Conservation (phyloP, 2,888 invertebrate species). For the Steinernema carpocapsae region DNA sequence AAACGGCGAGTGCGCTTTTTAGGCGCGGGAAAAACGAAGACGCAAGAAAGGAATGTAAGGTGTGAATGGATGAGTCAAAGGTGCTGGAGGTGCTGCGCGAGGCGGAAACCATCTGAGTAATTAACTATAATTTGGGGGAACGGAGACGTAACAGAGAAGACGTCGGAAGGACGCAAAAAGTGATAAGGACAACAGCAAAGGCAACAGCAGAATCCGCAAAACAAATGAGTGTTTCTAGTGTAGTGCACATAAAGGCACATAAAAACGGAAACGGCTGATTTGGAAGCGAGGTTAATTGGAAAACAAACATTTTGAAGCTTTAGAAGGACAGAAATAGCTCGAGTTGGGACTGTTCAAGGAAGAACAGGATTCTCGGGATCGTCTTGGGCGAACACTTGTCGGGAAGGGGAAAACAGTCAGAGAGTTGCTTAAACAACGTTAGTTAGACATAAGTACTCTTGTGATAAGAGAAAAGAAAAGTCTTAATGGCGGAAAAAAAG, state of each 20-base stretch:
- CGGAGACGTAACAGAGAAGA: background rate
- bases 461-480: too few species aligned
- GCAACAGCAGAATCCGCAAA: background rate
- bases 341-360: too few species aligned
- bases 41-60: constrained; percentile 8
- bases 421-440: too few species aligned
- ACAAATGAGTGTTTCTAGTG: background rate
- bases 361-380: too few species aligned
- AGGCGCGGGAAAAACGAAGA: constrained; percentile 6
- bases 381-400: too few species aligned
- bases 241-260: background rate
- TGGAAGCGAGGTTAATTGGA: too few species aligned
- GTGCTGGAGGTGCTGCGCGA: background rate
- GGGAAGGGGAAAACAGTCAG: too few species aligned
- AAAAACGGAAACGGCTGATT: too few species aligned
- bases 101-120: constrained; percentile 28
- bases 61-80: constrained; percentile 16
- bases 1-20: background rate
- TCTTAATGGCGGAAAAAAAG: too few species aligned
- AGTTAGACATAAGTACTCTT: too few species aligned
- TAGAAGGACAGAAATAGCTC: too few species aligned
- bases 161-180: background rate
- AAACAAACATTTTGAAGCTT: too few species aligned
- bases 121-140: constrained; percentile 16
- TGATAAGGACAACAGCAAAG: background rate